Percentiles rank a stretch among this genome's conserved stretches.
Evolutionary conservation across 1,140 invertebrate genomes (phyloP).

Genomic region (Tyrophagus putrescentiae): DNA sequence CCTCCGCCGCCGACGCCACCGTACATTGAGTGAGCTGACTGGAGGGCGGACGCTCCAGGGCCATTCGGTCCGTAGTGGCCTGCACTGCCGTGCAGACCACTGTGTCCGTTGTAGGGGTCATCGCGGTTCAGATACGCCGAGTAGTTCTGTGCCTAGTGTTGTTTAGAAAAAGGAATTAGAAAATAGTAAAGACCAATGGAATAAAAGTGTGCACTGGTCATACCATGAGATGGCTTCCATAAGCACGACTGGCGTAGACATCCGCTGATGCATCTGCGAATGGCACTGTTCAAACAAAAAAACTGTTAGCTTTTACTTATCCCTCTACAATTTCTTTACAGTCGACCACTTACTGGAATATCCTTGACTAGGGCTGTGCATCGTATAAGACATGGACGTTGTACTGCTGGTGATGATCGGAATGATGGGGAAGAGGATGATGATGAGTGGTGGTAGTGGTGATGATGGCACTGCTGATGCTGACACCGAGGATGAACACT

Average conservation of each 20-base stretch:
- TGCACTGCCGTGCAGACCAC: neutral
- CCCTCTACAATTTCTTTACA: no score
- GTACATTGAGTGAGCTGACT: neutral
- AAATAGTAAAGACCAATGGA: neutral
- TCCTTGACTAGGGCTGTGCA: constrained; percentile 13
- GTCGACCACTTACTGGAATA: constrained; percentile 2
- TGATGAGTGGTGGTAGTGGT: neutral
- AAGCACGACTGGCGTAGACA: constrained; percentile 2
- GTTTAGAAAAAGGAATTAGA: neutral
- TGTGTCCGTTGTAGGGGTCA: neutral
- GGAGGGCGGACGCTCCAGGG: neutral
- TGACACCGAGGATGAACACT: no score
- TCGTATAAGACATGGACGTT: constrained; percentile 9
- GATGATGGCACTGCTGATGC: neutral
- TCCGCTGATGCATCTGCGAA: constrained; percentile 1
- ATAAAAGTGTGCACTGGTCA: no score
- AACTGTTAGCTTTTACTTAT: no score
- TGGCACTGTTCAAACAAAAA: no score
- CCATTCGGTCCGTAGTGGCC: neutral
- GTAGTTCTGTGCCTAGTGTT: constrained; percentile 7
- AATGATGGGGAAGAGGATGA: neutral
- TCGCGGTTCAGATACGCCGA: neutral
- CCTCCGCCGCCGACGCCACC: no score
- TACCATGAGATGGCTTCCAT: constrained; percentile 15
- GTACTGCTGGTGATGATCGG: neutral